Evolutionary conservation across 2,113 vertebrate species (phyloP).

Genomic region (Chloebia gouldiae): DNA sequence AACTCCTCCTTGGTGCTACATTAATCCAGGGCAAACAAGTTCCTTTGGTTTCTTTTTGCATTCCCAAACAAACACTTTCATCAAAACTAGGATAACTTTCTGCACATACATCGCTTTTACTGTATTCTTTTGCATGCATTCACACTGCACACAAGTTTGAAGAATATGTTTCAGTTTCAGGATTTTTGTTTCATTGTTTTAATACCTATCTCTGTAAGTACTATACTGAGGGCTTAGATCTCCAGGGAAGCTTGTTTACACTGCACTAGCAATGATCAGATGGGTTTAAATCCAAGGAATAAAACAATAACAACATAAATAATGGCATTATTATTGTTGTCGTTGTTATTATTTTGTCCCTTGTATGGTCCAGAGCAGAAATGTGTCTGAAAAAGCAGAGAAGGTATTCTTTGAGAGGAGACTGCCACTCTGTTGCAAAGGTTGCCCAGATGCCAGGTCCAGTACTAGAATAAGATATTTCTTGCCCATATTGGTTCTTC

Average conservation of each 20-base stretch:
- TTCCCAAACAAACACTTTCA: not conserved
- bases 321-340: no score
- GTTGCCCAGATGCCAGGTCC: not conserved
- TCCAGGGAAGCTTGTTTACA: not conserved
- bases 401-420: not conserved
- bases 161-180: not conserved
- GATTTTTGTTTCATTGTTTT: not conserved
- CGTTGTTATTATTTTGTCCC: not conserved
- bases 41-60: not conserved
- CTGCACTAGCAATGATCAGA: not conserved
- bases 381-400: not conserved
- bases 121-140: not conserved
- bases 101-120: not conserved
- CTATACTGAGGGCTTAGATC: not conserved
- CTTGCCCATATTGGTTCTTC: not conserved
- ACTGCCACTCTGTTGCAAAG: not conserved
- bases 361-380: not conserved
- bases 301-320: not conserved
- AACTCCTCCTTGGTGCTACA: not conserved
- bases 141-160: not conserved
- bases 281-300: not conserved
- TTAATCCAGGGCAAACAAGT: not conserved
- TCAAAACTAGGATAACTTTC: not conserved
- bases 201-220: not conserved
- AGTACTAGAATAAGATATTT: not conserved